Base-by-base conservation (phyloP, 2,797 vertebrate species). In the Heteromormyrus szaboi region DNA sequence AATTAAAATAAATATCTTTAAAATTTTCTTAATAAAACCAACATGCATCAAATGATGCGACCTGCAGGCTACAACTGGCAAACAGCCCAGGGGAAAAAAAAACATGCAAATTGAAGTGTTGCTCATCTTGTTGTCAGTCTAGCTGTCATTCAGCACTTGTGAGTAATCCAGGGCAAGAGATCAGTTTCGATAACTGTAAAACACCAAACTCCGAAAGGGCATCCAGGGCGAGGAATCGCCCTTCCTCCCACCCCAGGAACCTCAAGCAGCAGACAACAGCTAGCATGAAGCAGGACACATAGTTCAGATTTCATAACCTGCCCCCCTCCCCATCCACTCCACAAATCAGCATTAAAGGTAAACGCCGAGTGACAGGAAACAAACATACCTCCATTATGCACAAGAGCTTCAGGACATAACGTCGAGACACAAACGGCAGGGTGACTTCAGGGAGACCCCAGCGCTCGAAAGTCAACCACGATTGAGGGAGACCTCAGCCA, bases 91-190 rank as follows among this genome's bases (percentile, higher is more conserved):
- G 41, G 41, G 19, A 0, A 11, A 44, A 46, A 37, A 79, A 79
- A 14, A n/a, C 37, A 44, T 44, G 72, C 72, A 79, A 79, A 79
- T 79, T 79, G 68, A 44, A 79, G 72, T 76, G 72, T 9, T 81
- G 19, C 14, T n/a, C 44, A 86, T 17, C 29, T 41, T 50, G 86
- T 25, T 86, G 46, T 83, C 33, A 68, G 17, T 89, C 41, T 76
- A 94, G 93, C 93, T 94, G 94, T 94, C 95, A 95, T 93, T 90
- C 93, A 91, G 93, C 95, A 96, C 96, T 94, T 94, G 95, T 94
- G 92, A 93, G 95, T 96, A 95, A 95, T 96, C 95, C 95, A 92
- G 92, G 93, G 94, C 95, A 95, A 95, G 93, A 93, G 93, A 93
- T 92, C 92, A 92, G 92, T 90, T 93, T 93, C 93, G 94, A 93